These are phyloP conservation scores for Bryconaethiops microstoma DNA, from an alignment of 2,797 vertebrate genomes.

Conservation along the genomic window DNA sequence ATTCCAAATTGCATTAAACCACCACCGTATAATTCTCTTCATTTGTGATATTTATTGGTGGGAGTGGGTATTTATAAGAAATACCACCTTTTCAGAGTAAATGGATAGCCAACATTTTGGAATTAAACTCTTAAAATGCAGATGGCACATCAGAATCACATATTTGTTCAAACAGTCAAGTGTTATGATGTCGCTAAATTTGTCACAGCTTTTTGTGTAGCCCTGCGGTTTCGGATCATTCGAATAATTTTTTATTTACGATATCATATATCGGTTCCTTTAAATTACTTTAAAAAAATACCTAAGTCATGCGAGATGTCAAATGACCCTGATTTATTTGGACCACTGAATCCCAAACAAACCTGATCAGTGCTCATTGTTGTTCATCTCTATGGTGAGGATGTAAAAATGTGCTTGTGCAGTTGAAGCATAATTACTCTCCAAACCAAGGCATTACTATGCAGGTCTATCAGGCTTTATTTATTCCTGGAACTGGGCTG, in stretches of 20 bases:
- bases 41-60: too few species aligned
- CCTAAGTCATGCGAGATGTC: background rate
- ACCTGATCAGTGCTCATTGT: background rate
- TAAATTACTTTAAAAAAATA: background rate
- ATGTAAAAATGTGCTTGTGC: background rate
- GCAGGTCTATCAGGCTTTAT: background rate
- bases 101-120: too few species aligned
- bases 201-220: too few species aligned
- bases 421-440: background rate
- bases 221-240: background rate
- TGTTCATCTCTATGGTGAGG: background rate
- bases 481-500: too few species aligned
- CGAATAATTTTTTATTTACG: background rate
- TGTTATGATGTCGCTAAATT: background rate
- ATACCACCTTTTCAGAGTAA: too few species aligned
- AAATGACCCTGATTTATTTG: background rate
- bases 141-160: too few species aligned
- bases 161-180: background rate
- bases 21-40: too few species aligned
- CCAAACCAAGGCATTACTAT: background rate
- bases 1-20: too few species aligned
- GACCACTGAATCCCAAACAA: background rate
- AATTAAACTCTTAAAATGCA: too few species aligned
- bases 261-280: too few species aligned
- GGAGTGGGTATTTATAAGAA: too few species aligned